phyloP scores from a whole-genome alignment of 2,113 vertebrate species.

The Oryzias javanicus region DNA sequence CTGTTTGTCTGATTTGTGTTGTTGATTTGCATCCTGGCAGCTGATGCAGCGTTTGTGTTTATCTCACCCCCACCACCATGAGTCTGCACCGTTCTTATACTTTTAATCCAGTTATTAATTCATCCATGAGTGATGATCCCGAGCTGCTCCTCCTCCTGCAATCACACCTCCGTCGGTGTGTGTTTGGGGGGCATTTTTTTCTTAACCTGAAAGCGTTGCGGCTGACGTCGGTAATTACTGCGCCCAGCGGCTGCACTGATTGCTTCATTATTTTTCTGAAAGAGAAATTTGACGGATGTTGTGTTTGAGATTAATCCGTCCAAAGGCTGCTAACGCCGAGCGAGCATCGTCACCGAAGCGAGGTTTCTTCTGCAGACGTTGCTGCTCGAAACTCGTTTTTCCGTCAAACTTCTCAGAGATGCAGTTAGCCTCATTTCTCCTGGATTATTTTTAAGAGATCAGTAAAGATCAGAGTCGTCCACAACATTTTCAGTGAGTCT shows the following conservation, averaged over 20 bases:
- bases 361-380: constrained; percentile 7
- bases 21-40: not conserved
- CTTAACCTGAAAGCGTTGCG: constrained; percentile 19
- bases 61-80: constrained; percentile 26
- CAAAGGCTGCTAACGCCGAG: constrained; percentile 32
- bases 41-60: constrained; percentile 41
- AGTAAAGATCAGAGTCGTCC: constrained; percentile 1
- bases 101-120: constrained; percentile 70
- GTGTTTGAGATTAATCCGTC: constrained; percentile 47
- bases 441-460: constrained; percentile 43
- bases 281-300: constrained; percentile 61
- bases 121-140: constrained; percentile 54
- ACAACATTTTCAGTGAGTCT: constrained; percentile 1
- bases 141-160: constrained; percentile 52
- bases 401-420: constrained; percentile 8
- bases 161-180: constrained; percentile 50
- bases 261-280: constrained; percentile 71
- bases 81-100: constrained; percentile 29
- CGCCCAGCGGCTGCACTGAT: constrained; percentile 67
- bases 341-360: constrained; percentile 12
- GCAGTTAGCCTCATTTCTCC: constrained; percentile 29
- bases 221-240: constrained; percentile 61
- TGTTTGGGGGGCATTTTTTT: constrained; percentile 49
- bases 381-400: too few species aligned
- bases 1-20: too few species aligned